Evolutionary conservation across 2,888 invertebrate genomes (phyloP).

Genomic region (Aphodius sticticus): DNA sequence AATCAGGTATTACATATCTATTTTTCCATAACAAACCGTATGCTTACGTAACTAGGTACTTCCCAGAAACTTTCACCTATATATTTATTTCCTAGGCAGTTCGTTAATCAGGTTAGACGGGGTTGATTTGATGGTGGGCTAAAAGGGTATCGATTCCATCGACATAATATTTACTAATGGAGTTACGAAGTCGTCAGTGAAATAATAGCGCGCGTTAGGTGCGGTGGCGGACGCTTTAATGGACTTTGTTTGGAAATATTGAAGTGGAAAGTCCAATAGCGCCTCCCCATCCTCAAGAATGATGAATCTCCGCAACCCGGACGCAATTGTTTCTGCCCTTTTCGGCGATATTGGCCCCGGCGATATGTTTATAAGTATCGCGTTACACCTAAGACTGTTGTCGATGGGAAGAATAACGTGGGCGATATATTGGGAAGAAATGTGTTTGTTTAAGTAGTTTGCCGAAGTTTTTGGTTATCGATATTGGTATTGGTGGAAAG

Average conservation of each 20-base stretch:
- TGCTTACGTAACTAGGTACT: neutral
- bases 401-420: neutral
- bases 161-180: constrained; percentile 4
- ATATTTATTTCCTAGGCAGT: neutral
- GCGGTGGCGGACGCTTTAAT: neutral
- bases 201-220: neutral
- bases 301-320: neutral
- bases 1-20: too few species aligned
- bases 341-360: neutral
- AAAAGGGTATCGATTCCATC: constrained; percentile 4
- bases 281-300: neutral
- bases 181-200: neutral
- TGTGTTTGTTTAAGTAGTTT: neutral
- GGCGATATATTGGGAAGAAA: neutral
- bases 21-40: too few species aligned
- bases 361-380: neutral
- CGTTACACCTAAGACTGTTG: neutral
- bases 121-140: neutral
- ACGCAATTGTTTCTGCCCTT: neutral
- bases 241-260: neutral
- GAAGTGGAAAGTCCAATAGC: neutral
- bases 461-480: neutral
- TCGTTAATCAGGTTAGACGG: neutral
- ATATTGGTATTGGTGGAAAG: neutral
- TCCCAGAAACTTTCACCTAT: neutral